Evolutionary conservation across 2,888 invertebrate species (phyloP).

Genomic region (Chloromyia formosa): DNA sequence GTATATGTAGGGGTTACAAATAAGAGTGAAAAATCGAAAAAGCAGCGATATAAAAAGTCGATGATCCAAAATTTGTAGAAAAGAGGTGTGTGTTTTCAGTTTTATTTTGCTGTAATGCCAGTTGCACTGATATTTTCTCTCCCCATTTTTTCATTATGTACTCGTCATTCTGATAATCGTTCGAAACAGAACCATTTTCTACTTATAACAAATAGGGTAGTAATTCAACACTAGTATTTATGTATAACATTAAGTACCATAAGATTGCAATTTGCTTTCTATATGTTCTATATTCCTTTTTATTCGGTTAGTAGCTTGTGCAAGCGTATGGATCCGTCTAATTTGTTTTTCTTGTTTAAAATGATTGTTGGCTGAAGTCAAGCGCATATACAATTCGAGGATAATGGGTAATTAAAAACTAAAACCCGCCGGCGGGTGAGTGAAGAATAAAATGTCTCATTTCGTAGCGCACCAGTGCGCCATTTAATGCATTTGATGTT

Average conservation of each 20-base stretch:
- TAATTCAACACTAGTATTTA: too few species aligned
- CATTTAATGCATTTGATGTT: background rate
- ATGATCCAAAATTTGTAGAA: too few species aligned
- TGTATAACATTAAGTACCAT: conserved; percentile 38
- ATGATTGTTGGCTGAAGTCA: background rate
- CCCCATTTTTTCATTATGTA: too few species aligned
- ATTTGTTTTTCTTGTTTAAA: background rate
- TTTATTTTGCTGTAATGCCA: too few species aligned
- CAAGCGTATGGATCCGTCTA: background rate
- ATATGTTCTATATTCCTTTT: too few species aligned
- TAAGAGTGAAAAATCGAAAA: background rate
- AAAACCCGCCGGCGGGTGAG: conserved; percentile 40
- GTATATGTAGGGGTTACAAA: conserved; percentile 9
- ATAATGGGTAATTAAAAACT: background rate
- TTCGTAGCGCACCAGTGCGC: conserved; percentile 30
- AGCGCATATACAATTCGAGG: too few species aligned
- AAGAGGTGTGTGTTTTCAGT: too few species aligned
- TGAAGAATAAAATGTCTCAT: background rate
- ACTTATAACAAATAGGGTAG: too few species aligned
- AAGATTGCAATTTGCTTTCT: conserved; percentile 14
- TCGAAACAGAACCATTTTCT: too few species aligned
- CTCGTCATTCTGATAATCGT: too few species aligned
- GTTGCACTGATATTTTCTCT: too few species aligned
- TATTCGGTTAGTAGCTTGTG: background rate
- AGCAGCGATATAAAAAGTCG: too few species aligned